Evolutionary conservation across 2,888 invertebrate species (phyloP).

Genomic region (Cyclophora albipunctata): DNA sequence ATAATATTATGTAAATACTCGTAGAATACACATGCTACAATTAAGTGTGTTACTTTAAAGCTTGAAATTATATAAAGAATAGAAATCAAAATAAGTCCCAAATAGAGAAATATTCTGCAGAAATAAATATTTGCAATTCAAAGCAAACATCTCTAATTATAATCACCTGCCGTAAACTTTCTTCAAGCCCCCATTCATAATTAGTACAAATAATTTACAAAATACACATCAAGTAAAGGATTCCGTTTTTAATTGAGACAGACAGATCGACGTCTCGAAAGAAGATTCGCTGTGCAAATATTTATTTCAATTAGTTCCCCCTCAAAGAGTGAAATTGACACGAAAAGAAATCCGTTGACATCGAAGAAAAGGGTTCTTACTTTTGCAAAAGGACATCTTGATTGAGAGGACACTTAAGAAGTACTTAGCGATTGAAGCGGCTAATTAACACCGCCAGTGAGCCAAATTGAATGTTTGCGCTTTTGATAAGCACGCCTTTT

Average conservation of each 20-base stretch:
- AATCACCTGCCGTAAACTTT: conserved; percentile 12
- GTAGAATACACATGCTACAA: too few species aligned
- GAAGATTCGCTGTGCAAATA: conserved; percentile 61
- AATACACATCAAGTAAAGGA: conserved; percentile 23
- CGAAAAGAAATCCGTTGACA: conserved; percentile 55
- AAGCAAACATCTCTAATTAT: conserved; percentile 8
- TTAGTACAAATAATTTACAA: conserved; percentile 16
- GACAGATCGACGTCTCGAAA: conserved; percentile 37
- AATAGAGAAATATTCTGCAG: too few species aligned
- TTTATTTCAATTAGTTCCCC: conserved; percentile 64
- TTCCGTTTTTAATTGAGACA: conserved; percentile 31
- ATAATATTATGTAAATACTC: too few species aligned
- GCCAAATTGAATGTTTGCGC: conserved; percentile 41
- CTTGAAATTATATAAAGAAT: too few species aligned
- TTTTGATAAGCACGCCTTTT: conserved; percentile 4
- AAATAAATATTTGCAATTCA: background rate
- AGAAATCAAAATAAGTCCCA: too few species aligned
- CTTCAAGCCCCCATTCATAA: conserved; percentile 17
- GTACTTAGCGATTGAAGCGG: conserved; percentile 48
- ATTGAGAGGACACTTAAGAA: conserved; percentile 50
- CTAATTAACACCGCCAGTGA: conserved; percentile 50
- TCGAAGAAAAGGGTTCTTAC: conserved; percentile 55
- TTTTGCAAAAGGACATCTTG: conserved; percentile 38
- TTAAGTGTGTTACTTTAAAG: too few species aligned
- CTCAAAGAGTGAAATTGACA: conserved; percentile 51